Percentiles rank a stretch among this genome's conserved stretches.
phyloP scores from a whole-genome alignment of 37 sponge, comb jelly and placozoan genomes.

The Cladorhizidae sp. region DNA sequence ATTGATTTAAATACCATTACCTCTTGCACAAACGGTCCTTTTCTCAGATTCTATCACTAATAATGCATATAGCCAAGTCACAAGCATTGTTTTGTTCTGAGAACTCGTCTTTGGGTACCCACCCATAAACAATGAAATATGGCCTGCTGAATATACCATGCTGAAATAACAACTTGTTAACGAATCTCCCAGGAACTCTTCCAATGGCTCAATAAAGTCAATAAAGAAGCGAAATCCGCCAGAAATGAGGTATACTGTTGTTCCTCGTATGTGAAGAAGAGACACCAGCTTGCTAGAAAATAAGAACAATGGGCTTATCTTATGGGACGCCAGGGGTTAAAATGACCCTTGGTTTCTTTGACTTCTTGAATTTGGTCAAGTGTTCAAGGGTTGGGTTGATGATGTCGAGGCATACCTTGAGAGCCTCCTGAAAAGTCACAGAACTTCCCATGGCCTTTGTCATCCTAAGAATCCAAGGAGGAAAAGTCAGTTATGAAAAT shows the following conservation, averaged over 20 bases:
- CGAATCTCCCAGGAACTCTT: conserved; percentile 73
- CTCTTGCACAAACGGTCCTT: no score
- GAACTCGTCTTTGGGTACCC: no score
- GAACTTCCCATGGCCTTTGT: conserved; percentile 84
- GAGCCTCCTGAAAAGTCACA: conserved; percentile 72
- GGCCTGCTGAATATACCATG: no score
- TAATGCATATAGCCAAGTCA: no score
- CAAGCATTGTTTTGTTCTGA: no score
- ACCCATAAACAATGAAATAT: no score
- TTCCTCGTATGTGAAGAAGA: conserved; percentile 52
- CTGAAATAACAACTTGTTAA: conserved; percentile 77
- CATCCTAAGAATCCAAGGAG: conserved; percentile 45
- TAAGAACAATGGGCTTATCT: neutral
- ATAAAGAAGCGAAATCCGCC: conserved; percentile 86
- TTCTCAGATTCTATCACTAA: no score
- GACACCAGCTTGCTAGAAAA: conserved; percentile 62
- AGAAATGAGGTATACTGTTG: conserved; percentile 83
- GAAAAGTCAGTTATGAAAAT: no score
- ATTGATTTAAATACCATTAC: no score
- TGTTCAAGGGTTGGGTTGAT: conserved; percentile 59
- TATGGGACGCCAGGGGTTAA: conserved; percentile 43
- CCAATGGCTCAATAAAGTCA: conserved; percentile 79
- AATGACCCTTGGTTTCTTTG: conserved; percentile 2
- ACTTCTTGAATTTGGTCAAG: conserved; percentile 18
- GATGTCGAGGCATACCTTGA: conserved; percentile 71